Evolutionary conservation across 2,113 vertebrate species (phyloP), one percentile per base, ranked within the genome.

Genomic region (Proterorhinus semilunaris): DNA sequence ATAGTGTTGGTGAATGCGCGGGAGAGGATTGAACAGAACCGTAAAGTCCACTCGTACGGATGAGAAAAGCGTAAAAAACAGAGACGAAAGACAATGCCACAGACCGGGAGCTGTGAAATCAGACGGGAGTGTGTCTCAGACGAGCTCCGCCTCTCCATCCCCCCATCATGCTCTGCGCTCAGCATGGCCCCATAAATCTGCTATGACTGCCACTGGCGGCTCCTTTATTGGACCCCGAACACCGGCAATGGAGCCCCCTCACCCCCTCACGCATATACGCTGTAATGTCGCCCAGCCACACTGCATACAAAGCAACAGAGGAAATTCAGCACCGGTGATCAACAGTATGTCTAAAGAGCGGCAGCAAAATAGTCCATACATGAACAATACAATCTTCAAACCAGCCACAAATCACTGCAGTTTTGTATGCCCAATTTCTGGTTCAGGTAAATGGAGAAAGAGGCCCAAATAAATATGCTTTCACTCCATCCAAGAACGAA

Each of bases 121-220:
- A 52, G 58, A 76, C 46, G 59, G 16, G 45, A 76, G 63, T 4
- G 71, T 75, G 48, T 87, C 84, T 83, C 76, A 64, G 47, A 75
- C 70, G 82, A 69, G 74, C 67, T 69, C 66, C 59, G 61, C 67
- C 66, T 58, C 83, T 74, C 79, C 83, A 74, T 63, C 83, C 78
- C 27, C 81, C 87, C 78, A 79, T 78, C 66, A 74, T 0, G 69
- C 69, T 70, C 69, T 69, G 64, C 77, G 61, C 63, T 77, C 80
- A 75, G 65, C 71, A 59, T 16, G 75, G 71, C 66, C 44, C 69
- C 81, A 78, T 90, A 88, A 88, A 89, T 89, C 77, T 84, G 77
- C 65, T 49, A 74, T 6, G 66, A 17, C 71, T 74, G 78, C 58
- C 58, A n/a, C 69, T 63, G 65, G 68, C 45, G 65, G 71, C 45